These are phyloP conservation scores for Mandrillus leucophaeus DNA, from an alignment of 2,113 vertebrate species.

Conservation along the genomic window DNA sequence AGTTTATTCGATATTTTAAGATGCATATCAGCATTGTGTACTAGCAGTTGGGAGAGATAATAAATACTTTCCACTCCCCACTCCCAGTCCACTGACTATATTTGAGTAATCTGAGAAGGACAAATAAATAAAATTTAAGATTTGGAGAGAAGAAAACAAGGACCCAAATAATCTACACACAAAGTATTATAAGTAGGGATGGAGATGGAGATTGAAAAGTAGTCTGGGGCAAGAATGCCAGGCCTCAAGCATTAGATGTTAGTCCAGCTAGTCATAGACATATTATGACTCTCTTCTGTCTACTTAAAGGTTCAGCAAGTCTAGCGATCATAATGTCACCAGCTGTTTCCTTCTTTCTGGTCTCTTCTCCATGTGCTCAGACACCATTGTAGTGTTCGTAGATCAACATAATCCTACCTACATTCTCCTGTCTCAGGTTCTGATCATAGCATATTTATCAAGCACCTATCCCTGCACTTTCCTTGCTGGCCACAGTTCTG, in stretches of 20 bases:
- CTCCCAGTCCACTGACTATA: background rate
- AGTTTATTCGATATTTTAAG: constrained; percentile 70
- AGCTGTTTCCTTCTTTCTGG: background rate
- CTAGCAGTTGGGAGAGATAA: constrained; percentile 58
- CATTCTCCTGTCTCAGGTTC: background rate
- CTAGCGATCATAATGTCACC: background rate
- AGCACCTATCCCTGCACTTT: background rate
- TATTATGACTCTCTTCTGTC: background rate
- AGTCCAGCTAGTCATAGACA: background rate
- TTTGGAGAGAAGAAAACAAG: background rate
- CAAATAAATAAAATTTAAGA: background rate
- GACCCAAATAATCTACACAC: background rate
- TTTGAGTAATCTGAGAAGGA: background rate
- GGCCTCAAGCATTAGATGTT: background rate
- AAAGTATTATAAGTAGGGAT: background rate
- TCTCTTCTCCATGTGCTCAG: background rate
- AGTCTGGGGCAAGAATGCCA: background rate
- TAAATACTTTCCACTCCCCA: constrained; percentile 31
- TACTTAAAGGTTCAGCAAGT: background rate
- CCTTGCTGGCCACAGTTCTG: background rate
- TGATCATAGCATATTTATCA: background rate
- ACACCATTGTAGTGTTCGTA: background rate
- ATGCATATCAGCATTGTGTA: constrained; percentile 64
- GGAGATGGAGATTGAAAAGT: background rate
- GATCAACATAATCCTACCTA: background rate